Percentiles rank a stretch among this genome's conserved stretches.
Evolutionary conservation across 2,113 vertebrate species (phyloP).

Genomic region (Chunga burmeisteri): DNA sequence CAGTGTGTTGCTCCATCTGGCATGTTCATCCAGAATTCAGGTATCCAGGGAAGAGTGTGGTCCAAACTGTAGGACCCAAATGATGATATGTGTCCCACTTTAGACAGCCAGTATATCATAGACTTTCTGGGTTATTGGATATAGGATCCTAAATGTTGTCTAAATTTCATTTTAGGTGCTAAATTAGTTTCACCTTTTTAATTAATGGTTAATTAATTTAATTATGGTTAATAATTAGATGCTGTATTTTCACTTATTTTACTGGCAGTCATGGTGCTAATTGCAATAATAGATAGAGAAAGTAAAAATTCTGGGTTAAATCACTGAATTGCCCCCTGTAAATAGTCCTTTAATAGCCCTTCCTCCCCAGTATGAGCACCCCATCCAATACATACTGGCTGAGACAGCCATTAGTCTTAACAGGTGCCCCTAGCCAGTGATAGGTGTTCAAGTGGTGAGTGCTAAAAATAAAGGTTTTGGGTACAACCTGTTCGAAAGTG

Average conservation of each 20-base stretch:
- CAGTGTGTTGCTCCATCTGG: neutral
- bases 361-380: neutral
- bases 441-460: neutral
- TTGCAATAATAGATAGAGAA: slow-evolving; percentile 21
- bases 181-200: neutral
- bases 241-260: slow-evolving; percentile 16
- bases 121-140: neutral
- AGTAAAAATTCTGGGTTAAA: neutral
- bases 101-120: neutral
- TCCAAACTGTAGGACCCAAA: neutral
- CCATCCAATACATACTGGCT: rapidly evolving
- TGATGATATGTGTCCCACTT: neutral
- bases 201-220: neutral
- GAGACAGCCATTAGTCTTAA: neutral
- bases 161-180: neutral
- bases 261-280: neutral
- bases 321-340: neutral
- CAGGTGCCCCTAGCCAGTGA: neutral
- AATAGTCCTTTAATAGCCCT: neutral
- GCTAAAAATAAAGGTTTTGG: neutral
- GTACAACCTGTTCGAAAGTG: neutral
- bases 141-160: neutral
- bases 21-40: neutral
- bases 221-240: neutral
- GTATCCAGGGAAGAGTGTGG: neutral